Evolutionary conservation across 2,797 vertebrate species (phyloP).

Genomic region (Gadopsis marmoratus): DNA sequence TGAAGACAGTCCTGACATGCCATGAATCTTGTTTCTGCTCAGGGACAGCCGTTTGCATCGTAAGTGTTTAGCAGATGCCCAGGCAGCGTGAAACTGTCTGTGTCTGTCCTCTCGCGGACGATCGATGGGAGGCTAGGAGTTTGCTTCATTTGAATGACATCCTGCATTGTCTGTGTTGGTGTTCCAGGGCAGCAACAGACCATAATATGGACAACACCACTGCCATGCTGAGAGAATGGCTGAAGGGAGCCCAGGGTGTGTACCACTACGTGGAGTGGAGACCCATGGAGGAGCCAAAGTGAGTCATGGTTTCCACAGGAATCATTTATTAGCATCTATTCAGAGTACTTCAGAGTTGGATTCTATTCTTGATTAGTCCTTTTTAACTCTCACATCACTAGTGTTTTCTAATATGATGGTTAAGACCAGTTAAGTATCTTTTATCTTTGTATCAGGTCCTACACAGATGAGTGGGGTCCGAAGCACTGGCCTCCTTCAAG

Average conservation of each 20-base stretch:
- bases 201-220: constrained; percentile 96
- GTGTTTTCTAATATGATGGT: neutral
- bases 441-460: constrained; percentile 83
- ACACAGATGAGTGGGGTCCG: constrained; percentile 95
- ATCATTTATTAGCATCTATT: neutral
- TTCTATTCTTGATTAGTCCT: neutral
- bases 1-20: constrained; percentile 7
- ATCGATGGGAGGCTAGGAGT: neutral
- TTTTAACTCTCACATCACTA: constrained; percentile 3
- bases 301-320: constrained; percentile 65
- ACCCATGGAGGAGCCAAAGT: constrained; percentile 93
- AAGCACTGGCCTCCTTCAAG: constrained; percentile 96
- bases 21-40: neutral
- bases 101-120: neutral
- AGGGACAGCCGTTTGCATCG: constrained; percentile 17
- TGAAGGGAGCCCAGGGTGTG: constrained; percentile 88
- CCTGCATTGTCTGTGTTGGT: constrained; percentile 26
- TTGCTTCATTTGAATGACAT: constrained; percentile 16
- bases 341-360: neutral
- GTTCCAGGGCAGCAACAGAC: constrained; percentile 92
- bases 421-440: neutral
- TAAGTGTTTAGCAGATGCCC: constrained; percentile 29
- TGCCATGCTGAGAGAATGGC: constrained; percentile 92
- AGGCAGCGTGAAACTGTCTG: neutral
- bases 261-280: constrained; percentile 98